Evolutionary conservation across 1,140 invertebrate genomes (phyloP), one percentile per base, ranked within the genome.

Genomic region (Neelides sp.): DNA sequence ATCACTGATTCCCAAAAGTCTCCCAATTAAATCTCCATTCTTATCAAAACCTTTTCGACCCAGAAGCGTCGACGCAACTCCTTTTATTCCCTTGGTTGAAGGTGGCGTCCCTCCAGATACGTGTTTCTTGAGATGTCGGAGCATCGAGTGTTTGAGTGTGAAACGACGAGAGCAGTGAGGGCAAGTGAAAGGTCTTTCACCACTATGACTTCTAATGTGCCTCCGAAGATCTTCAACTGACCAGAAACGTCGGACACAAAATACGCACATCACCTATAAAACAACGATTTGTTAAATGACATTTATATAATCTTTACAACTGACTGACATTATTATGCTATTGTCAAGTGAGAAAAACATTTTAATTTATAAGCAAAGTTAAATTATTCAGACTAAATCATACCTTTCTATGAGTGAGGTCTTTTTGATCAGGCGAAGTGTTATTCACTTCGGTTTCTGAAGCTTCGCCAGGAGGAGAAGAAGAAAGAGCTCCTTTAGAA

Each of bases 71-170:
- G 46, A 7, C 8, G 10, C 27, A 8, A n/a, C 20, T 15, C 32
- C 32, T 4, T 26, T 13, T 35, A n/a, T 30, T 30, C 27, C 17
- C 27, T 17, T n/a, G 19, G 44, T 46, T 19, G 19, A 24, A 5
- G 8, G 4, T 7, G 42, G 42, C 12, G 17, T 45, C 34, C 30
- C 39, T 43, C 27, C 45, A 32, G 7, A 34, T 15, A 17, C 56
- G 52, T 89, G 85, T 64, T 89, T 92, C 67, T 89, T 89, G 37
- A 86, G 73, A 64, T 92, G 88, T 2, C 88, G 75, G 44, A 92
- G 74, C 87, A 92, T 91, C 64, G 83, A 88, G 69, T 92, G 87
- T 62, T 92, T 91, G n/a, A 92, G 69, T 0, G 87, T 92, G 69
- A 92, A 92, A 45, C 82, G 74, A 3, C 85, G 69, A 10, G 77